phyloP scores from a whole-genome alignment of 2,888 invertebrate genomes.

The Tenodera sinensis region DNA sequence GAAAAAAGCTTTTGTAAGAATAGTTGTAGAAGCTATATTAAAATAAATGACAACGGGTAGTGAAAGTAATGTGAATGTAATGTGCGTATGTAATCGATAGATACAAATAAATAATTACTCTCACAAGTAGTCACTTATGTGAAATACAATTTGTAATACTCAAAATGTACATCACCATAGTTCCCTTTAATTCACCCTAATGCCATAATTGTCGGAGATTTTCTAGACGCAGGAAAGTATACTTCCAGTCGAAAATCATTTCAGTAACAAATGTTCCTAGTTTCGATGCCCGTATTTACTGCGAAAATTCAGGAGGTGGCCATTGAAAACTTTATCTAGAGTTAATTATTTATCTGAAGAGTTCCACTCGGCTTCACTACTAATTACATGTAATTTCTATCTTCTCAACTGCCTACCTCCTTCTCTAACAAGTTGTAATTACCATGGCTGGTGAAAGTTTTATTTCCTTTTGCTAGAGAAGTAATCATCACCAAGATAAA shows the following conservation, averaged over 20 bases:
- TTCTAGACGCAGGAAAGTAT: too few relatives aligned
- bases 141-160: too few relatives aligned
- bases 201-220: too few relatives aligned
- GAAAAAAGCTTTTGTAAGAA: too few relatives aligned
- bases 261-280: neutral
- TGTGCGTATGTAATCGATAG: too few relatives aligned
- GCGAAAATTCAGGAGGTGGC: neutral
- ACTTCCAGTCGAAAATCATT: neutral
- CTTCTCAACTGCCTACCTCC: slow-evolving; percentile 5
- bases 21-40: too few relatives aligned
- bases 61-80: too few relatives aligned
- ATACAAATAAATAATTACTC: too few relatives aligned
- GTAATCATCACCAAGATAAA: slow-evolving; percentile 10
- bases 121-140: too few relatives aligned
- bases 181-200: too few relatives aligned
- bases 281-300: neutral
- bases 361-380: slow-evolving; percentile 43
- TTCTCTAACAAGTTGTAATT: slow-evolving; percentile 26
- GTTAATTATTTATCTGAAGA: slow-evolving; percentile 37
- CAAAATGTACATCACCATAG: too few relatives aligned
- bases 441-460: slow-evolving; percentile 25
- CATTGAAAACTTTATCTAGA: neutral
- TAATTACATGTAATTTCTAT: slow-evolving; percentile 42
- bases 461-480: slow-evolving; percentile 13
- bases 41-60: too few relatives aligned